Conservation (phyloP, 1,140 invertebrate species). For the Epicauta chinensis region DNA sequence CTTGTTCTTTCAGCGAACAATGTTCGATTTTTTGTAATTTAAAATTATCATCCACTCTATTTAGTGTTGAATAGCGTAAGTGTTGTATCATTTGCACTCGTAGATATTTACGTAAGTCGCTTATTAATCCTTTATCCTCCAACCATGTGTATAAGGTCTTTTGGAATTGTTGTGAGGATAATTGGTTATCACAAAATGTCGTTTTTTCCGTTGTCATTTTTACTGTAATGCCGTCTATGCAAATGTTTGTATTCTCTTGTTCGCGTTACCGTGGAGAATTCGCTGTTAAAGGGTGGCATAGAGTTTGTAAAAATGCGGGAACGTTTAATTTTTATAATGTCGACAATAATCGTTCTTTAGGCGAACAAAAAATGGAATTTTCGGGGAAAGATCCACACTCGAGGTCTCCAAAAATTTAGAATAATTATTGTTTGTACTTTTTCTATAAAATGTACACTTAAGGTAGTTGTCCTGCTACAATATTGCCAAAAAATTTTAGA, state of each 20-base stretch:
- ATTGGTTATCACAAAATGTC: slow-evolving; percentile 1
- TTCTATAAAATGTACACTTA: too few species aligned
- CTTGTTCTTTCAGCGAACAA: slow-evolving; percentile 46
- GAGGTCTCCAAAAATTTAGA: too few species aligned
- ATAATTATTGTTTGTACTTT: too few species aligned
- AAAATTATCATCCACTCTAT: slow-evolving; percentile 27
- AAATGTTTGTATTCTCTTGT: slow-evolving; percentile 6
- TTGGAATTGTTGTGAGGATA: slow-evolving; percentile 49
- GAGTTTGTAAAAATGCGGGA: too few species aligned
- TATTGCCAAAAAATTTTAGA: too few species aligned
- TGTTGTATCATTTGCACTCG: slow-evolving; percentile 49
- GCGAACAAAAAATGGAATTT: too few species aligned
- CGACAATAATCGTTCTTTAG: too few species aligned
- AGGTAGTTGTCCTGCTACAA: too few species aligned
- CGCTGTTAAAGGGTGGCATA: too few species aligned
- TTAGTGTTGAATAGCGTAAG: slow-evolving; percentile 42
- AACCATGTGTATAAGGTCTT: slow-evolving; percentile 48
- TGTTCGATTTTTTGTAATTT: slow-evolving; percentile 31
- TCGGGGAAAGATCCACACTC: too few species aligned
- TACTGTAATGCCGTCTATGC: neutral
- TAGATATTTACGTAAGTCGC: slow-evolving; percentile 48
- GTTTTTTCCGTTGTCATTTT: slow-evolving; percentile 7
- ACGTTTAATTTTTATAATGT: too few species aligned
- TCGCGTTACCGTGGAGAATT: neutral
- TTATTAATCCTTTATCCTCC: slow-evolving; percentile 49